Evolutionary conservation across 2,113 vertebrate species (phyloP).

Genomic region (Epinephelus fuscoguttatus): DNA sequence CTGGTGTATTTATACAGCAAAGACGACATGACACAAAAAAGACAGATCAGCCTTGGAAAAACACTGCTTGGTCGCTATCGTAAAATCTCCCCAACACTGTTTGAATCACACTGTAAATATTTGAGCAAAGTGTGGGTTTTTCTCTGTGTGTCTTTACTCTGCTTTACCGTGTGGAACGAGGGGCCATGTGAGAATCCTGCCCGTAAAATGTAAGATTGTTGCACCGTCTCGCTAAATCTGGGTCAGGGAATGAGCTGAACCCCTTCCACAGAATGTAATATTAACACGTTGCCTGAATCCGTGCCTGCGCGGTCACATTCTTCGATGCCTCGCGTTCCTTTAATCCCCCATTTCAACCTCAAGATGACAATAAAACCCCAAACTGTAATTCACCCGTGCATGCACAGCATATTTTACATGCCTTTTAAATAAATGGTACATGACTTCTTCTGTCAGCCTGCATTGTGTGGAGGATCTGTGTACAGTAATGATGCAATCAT

Average conservation of each 20-base stretch:
- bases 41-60: conserved; percentile 32
- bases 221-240: conserved; percentile 30
- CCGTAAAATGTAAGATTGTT: conserved; percentile 12
- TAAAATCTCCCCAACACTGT: conserved; percentile 40
- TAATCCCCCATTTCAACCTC: conserved; percentile 31
- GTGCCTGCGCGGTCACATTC: conserved; percentile 36
- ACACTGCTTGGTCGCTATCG: conserved; percentile 11
- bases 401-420: conserved; percentile 30
- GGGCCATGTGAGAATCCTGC: conserved; percentile 9
- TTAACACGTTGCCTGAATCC: conserved; percentile 22
- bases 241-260: conserved; percentile 40
- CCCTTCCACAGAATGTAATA: not conserved
- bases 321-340: conserved; percentile 22
- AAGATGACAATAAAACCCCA: conserved; percentile 48
- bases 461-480: conserved; percentile 41
- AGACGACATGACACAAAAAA: conserved; percentile 18
- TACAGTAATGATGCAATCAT: conserved; percentile 31
- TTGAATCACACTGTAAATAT: conserved; percentile 71
- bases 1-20: conserved; percentile 29
- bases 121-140: conserved; percentile 44
- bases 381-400: conserved; percentile 29
- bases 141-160: conserved; percentile 32
- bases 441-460: conserved; percentile 22
- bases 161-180: conserved; percentile 26
- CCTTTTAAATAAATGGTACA: conserved; percentile 19